phyloP scores from a whole-genome alignment of 2,797 vertebrate genomes.

The Acomys russatus region DNA sequence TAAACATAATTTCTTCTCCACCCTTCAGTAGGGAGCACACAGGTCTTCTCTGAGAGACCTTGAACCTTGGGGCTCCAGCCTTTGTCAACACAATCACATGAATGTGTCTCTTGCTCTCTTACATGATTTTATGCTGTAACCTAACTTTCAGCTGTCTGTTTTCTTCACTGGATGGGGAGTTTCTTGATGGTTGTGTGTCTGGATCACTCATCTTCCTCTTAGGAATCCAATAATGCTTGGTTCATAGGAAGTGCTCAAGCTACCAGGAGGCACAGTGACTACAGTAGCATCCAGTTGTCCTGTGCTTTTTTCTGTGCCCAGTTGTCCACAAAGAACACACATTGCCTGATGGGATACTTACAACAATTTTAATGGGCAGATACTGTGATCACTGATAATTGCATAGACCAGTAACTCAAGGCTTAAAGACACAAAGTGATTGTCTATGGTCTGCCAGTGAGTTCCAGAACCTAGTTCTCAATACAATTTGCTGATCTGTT shows the following conservation, averaged over 20 bases:
- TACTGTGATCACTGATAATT: slow-evolving; percentile 9
- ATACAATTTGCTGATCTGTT: neutral
- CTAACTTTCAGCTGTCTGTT: neutral
- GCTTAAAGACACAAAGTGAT: neutral
- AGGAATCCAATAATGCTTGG: neutral
- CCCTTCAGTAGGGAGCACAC: neutral
- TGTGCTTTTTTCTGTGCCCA: neutral
- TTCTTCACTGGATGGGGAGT: neutral
- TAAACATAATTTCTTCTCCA: neutral
- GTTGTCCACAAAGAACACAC: slow-evolving; percentile 41
- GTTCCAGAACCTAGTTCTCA: neutral
- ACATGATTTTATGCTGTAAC: neutral
- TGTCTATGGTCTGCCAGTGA: neutral
- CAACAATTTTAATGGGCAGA: neutral
- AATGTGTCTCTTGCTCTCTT: neutral
- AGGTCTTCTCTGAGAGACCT: neutral
- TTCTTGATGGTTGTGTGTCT: neutral
- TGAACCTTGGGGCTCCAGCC: neutral
- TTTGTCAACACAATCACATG: neutral
- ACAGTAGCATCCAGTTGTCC: neutral
- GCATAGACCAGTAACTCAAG: neutral
- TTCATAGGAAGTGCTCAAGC: neutral
- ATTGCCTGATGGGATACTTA: slow-evolving; percentile 13
- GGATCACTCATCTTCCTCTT: neutral
- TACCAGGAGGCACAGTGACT: neutral